phyloP scores from a whole-genome alignment of 1,140 invertebrate genomes.

The Drosophila setifemur region DNA sequence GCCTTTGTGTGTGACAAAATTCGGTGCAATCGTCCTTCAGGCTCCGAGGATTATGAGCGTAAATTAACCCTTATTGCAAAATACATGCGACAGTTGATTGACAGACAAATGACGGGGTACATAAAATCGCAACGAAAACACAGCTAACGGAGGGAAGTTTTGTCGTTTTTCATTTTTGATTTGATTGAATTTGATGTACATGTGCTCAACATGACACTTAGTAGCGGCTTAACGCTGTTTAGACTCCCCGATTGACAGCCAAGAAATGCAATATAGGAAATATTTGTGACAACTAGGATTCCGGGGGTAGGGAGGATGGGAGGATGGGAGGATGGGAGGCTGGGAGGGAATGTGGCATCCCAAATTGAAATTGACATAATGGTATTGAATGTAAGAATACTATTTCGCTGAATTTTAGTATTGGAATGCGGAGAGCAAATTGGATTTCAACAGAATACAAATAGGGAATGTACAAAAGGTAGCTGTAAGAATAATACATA shows the following conservation, averaged over 20 bases:
- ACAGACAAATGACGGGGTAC: slow-evolving; percentile 77
- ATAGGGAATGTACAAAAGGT: neutral
- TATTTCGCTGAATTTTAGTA: neutral
- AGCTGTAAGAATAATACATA: too few species aligned
- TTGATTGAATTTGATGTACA: slow-evolving; percentile 76
- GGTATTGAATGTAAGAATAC: neutral
- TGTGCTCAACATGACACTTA: slow-evolving; percentile 77
- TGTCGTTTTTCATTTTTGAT: slow-evolving; percentile 55
- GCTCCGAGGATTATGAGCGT: slow-evolving; percentile 72
- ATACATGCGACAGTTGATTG: slow-evolving; percentile 79
- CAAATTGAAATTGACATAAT: slow-evolving; percentile 43
- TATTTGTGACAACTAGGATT: slow-evolving; percentile 4
- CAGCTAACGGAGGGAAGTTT: neutral
- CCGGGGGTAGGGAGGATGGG: neutral
- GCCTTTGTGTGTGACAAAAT: slow-evolving; percentile 56
- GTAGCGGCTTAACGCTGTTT: slow-evolving; percentile 68
- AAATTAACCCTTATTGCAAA: slow-evolving; percentile 80
- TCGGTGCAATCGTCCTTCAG: slow-evolving; percentile 47
- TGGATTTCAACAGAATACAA: neutral
- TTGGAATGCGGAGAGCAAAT: neutral
- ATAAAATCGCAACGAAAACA: slow-evolving; percentile 52
- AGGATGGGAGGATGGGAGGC: neutral
- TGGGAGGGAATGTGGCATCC: neutral
- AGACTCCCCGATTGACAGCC: slow-evolving; percentile 50
- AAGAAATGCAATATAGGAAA: slow-evolving; percentile 35